phyloP scores from a whole-genome alignment of 2,888 invertebrate species.

The Phortica magna region DNA sequence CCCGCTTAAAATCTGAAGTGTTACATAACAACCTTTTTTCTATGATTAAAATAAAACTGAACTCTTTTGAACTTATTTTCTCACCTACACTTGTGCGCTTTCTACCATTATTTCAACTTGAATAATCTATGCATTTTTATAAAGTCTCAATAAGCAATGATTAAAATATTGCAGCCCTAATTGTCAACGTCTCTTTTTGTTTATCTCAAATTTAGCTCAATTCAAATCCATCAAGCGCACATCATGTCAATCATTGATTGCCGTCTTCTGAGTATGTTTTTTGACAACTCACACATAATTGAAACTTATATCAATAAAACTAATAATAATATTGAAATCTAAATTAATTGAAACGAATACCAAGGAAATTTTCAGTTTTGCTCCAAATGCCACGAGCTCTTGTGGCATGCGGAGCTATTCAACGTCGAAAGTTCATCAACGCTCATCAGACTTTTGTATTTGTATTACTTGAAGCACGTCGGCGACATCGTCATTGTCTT shows the following conservation, averaged over 20 bases:
- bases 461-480: neutral
- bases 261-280: neutral
- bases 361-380: neutral
- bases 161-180: too few relatives aligned
- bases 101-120: too few relatives aligned
- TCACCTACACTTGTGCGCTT: too few relatives aligned
- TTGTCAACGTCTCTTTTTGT: too few relatives aligned
- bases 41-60: too few relatives aligned
- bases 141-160: too few relatives aligned
- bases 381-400: neutral
- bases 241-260: neutral
- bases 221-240: neutral
- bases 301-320: neutral
- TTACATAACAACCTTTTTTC: too few relatives aligned
- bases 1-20: neutral
- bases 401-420: constrained; percentile 13
- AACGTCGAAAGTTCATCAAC: neutral
- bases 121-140: too few relatives aligned
- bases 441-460: neutral
- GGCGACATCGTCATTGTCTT: constrained; percentile 26
- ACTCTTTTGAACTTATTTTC: too few relatives aligned
- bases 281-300: neutral
- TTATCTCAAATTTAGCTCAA: too few relatives aligned
- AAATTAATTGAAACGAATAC: neutral
- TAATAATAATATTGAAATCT: neutral